These are phyloP conservation scores for Tetramorium bicarinatum DNA, from an alignment of 2,888 invertebrate species.

Conservation along the genomic window DNA sequence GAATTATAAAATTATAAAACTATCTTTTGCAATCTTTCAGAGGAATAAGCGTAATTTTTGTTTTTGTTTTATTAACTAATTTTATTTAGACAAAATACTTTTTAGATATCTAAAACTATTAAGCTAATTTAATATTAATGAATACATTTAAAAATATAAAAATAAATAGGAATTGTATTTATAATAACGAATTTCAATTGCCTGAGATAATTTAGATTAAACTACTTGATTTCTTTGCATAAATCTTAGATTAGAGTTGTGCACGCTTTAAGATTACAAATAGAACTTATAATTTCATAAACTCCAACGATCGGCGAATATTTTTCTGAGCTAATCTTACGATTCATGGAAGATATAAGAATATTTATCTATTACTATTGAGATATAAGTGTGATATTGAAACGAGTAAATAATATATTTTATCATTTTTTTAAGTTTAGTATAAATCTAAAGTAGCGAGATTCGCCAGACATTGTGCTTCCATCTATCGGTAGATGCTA, in stretches of 20 bases:
- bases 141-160: background rate
- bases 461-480: conserved; percentile 69
- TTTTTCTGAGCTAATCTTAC: background rate
- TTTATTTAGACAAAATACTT: background rate
- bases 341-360: background rate
- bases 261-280: background rate
- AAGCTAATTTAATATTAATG: background rate
- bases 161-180: background rate
- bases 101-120: background rate
- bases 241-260: conserved; percentile 3
- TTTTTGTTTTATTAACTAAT: background rate
- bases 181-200: background rate
- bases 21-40: background rate
- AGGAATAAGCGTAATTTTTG: background rate
- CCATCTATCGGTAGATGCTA: conserved; percentile 72
- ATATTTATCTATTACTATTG: background rate
- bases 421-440: conserved; percentile 51
- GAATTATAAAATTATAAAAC: background rate
- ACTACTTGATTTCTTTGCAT: background rate
- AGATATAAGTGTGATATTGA: background rate
- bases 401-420: background rate
- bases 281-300: background rate
- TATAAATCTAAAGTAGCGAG: conserved; percentile 74
- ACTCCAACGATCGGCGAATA: background rate
- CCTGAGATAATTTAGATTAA: background rate